Base-by-base conservation (phyloP, 2,797 vertebrate genomes). In the Taeniopygia guttata region DNA sequence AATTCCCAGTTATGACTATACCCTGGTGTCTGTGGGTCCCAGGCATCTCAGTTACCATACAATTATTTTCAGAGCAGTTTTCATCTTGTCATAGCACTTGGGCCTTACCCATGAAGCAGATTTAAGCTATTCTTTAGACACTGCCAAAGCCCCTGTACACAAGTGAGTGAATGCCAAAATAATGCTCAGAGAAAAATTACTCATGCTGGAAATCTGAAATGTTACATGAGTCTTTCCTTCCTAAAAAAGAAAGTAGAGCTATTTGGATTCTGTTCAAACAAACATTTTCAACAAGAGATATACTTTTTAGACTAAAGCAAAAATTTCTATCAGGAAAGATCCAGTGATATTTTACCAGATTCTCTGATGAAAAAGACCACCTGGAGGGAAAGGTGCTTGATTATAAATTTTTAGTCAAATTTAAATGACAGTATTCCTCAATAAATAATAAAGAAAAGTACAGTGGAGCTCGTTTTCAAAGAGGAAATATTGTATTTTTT, bases 171-270 rank as follows among this genome's bases (percentile, higher is more conserved):
- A 84, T 0, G 3, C 55, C 87, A 93, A 87, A 93, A 89, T 72
- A 95, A 89, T 46, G 64, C 69, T 91, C 87, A 60, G 34, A 87
- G 19, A 92, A 92, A 69, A 91, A 93, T 96, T 92, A 91, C 60
- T 95, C 91, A 89, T 75, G 64, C 79, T 95, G 51, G 58, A 80
- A 84, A 77, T 60, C 45, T 81, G 30, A 91, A 95, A 85, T 89
- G 68, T 83, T 85, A 80, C 46, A 80, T 85, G 72, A 92, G n/a
- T 62, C 87, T 36, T 77, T 76, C 54, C 64, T 85, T 60, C 79
- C 68, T 49, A 56, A 67, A 83, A 85, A 92, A 87, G 76, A 58
- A 94, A 68, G 46, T 63, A 75, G 13, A 84, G 73, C 16, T 72
- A 74, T 78, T 60, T 81, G 79, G 85, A 91, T 45, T 78, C 64